Conservation (phyloP, 2,113 vertebrate species). For the Microcebus jonahi region DNA sequence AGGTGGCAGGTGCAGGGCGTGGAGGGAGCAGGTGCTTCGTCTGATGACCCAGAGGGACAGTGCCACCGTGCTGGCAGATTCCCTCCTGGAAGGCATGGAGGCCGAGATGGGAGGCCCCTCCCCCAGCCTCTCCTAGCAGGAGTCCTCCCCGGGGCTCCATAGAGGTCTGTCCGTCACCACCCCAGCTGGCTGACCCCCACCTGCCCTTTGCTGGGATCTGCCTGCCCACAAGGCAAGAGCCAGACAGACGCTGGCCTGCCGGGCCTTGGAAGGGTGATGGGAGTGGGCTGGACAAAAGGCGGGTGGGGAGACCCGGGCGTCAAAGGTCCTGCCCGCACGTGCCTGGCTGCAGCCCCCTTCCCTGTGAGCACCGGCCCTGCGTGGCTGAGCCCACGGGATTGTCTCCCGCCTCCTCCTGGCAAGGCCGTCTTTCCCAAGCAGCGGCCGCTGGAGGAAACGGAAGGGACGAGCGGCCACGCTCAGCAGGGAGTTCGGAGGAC, state of each 20-base stretch:
- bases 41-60: background rate
- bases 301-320: accelerated
- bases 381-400: accelerated
- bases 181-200: slow-evolving; percentile 55
- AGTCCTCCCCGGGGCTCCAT: background rate
- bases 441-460: background rate
- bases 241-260: background rate
- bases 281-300: background rate
- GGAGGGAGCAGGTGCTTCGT: background rate
- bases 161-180: background rate
- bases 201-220: slow-evolving; percentile 45
- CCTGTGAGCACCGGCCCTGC: background rate
- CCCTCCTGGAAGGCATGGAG: background rate
- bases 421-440: background rate
- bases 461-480: too few species aligned
- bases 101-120: background rate
- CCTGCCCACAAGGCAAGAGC: background rate
- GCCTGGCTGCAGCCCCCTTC: background rate
- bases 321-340: background rate
- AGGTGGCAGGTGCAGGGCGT: background rate
- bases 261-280: background rate
- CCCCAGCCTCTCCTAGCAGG: background rate
- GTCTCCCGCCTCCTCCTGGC: background rate
- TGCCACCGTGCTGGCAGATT: background rate
- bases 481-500: background rate